Evolutionary conservation across 2,888 invertebrate genomes (phyloP), one percentile per base, ranked within the genome.

Genomic region (Cosmorhoe ocellata): DNA sequence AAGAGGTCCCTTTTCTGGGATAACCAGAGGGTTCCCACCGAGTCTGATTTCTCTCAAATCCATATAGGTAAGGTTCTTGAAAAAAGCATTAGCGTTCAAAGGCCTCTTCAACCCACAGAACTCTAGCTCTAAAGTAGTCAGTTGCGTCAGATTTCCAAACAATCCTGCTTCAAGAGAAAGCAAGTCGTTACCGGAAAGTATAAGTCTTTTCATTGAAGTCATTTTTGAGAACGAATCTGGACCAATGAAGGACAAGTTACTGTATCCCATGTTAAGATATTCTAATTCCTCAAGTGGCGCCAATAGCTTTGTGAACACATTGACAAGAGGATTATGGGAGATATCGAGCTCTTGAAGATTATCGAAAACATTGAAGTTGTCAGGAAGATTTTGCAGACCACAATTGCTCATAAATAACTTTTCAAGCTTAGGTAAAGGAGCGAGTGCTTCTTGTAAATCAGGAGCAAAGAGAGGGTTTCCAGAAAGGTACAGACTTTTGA

Each of bases 241-340:
- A 0, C 93, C 92, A 45, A 94, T 87, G 58, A 92, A 90, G 0
- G 93, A 93, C 1, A 94, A 81, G 69, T 93, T 92, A 74, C 94
- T 94, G 70, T 93, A 94, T 4, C 94, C 94, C 94, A 95, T 94
- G 72, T 94, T 94, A 2, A 94, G 80, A 66, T 93, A 93, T 73
- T 93, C 93, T 26, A 95, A 78, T 9, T 93, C 92, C 51, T 92
- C 91, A 0, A 94, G 75, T 0, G 94, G 94, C 1, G 92, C 92
- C 11, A 94, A 75, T 18, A 94, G 73, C 62, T 91, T 91, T 5
- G 93, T 92, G 69, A 94, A 94, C 0, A 93, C 94, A 64, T 94
- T 92, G 34, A 92, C 91, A 0, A 94, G 79, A 0, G 94, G 94
- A 76, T 94, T 94, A 67, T 93, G 91, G 0, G 94, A 94, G 67